Conservation (phyloP, 2,888 invertebrate genomes). For the Cotesia congregata region DNA sequence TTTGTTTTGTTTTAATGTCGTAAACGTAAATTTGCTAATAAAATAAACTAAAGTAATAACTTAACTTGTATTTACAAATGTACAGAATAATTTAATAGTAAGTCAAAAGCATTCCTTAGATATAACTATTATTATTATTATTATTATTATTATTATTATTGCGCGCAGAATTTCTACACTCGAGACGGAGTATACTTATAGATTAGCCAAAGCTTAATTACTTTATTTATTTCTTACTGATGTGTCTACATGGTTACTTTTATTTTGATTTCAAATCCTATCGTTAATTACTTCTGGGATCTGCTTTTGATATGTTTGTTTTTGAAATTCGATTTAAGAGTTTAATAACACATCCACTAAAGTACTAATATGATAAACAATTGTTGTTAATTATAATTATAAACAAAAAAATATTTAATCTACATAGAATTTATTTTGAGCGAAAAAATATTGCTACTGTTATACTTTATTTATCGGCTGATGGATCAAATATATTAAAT, state of each 20-base stretch:
- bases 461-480: no score
- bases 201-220: neutral
- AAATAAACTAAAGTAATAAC: neutral
- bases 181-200: neutral
- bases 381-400: neutral
- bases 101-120: neutral
- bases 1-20: neutral
- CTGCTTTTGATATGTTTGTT: conserved; percentile 30
- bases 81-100: neutral
- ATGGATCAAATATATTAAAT: no score
- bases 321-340: conserved; percentile 13
- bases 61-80: neutral
- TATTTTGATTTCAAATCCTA: neutral
- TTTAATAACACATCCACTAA: neutral
- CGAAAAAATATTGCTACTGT: conserved; percentile 64
- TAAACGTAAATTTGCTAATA: neutral
- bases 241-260: neutral
- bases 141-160: neutral
- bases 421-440: conserved; percentile 49
- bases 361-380: neutral
- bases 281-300: neutral
- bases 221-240: neutral
- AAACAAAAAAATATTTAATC: neutral
- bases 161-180: neutral
- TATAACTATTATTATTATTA: neutral